Percentiles rank a stretch among this genome's conserved stretches.
Conservation (phyloP, 1,140 invertebrate species). For the Bicyclus anynana region DNA sequence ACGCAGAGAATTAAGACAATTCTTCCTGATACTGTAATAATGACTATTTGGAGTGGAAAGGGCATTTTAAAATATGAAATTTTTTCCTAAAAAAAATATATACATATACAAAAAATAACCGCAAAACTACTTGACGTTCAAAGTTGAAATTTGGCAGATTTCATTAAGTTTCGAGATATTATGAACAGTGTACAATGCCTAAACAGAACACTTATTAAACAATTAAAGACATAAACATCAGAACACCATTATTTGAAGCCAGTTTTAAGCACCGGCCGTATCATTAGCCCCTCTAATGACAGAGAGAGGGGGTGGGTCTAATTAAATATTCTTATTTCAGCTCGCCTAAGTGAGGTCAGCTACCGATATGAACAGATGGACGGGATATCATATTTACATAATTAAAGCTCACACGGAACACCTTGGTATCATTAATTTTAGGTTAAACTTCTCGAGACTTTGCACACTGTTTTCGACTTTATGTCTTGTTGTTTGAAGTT, state of each 20-base stretch:
- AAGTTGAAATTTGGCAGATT: too few relatives aligned
- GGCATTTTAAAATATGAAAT: too few relatives aligned
- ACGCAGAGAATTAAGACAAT: too few relatives aligned
- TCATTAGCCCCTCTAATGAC: constrained; percentile 31
- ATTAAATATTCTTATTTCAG: constrained; percentile 35
- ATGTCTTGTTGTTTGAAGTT: not conserved
- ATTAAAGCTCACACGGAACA: constrained; percentile 20
- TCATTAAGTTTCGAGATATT: too few relatives aligned
- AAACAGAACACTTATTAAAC: not conserved
- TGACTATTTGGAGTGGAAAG: too few relatives aligned
- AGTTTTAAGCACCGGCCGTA: constrained; percentile 11
- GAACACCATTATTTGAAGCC: constrained; percentile 9
- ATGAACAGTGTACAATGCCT: not conserved
- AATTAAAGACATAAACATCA: constrained; percentile 5
- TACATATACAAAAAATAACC: too few relatives aligned
- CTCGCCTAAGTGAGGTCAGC: constrained; percentile 22
- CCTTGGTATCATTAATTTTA: constrained; percentile 15
- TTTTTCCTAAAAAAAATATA: too few relatives aligned
- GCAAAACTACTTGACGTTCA: too few relatives aligned
- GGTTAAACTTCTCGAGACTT: not conserved
- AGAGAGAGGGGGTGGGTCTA: constrained; percentile 23
- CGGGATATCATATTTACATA: constrained; percentile 26
- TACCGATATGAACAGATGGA: constrained; percentile 25
- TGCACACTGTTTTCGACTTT: not conserved
- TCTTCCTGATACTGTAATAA: too few relatives aligned